Base-by-base conservation (phyloP, 2,888 invertebrate genomes). In the Coronaproctus castanopsis region DNA sequence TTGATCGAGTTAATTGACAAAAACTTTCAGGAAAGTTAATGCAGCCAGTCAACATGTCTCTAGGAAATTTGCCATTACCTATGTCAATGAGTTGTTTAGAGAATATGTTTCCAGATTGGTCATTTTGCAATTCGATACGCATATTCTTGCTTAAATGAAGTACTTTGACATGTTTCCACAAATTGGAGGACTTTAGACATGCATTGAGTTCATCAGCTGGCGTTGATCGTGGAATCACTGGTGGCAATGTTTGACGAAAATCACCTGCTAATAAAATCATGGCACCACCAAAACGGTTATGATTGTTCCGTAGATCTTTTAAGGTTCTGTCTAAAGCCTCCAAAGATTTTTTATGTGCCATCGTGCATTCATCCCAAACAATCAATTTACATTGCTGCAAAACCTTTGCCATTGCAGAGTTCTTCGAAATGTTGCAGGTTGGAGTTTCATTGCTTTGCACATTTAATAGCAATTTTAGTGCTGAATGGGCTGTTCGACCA, bases 271-370 rank as follows among this genome's bases (percentile, higher is more conserved):
- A n/a, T n/a, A n/a, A n/a, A n/a, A n/a, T n/a, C n/a, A n/a, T n/a
- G n/a, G n/a, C n/a, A n/a, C n/a, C n/a, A n/a, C n/a, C n/a, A n/a
- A n/a, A n/a, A n/a, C n/a, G n/a, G n/a, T n/a, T n/a, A n/a, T n/a
- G n/a, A n/a, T n/a, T n/a, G n/a, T n/a, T n/a, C n/a, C n/a, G n/a
- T n/a, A n/a, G n/a, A n/a, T n/a, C n/a, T n/a, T n/a, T n/a, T n/a
- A n/a, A n/a, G n/a, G n/a, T n/a, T n/a, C n/a, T n/a, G n/a, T n/a
- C n/a, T n/a, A n/a, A n/a, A n/a, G n/a, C n/a, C n/a, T n/a, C n/a
- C n/a, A n/a, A n/a, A n/a, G 66, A 59, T 58, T 63, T 61, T 63
- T 70, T 71, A 59, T 71, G 69, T 2, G 70, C 62, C 71, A 73
- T 72, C 8, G 70, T 70, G 61, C 68, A 67, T 59, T 69, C 66